phyloP scores from a whole-genome alignment of 2,888 invertebrate species.

The Romanomermis culicivorax region DNA sequence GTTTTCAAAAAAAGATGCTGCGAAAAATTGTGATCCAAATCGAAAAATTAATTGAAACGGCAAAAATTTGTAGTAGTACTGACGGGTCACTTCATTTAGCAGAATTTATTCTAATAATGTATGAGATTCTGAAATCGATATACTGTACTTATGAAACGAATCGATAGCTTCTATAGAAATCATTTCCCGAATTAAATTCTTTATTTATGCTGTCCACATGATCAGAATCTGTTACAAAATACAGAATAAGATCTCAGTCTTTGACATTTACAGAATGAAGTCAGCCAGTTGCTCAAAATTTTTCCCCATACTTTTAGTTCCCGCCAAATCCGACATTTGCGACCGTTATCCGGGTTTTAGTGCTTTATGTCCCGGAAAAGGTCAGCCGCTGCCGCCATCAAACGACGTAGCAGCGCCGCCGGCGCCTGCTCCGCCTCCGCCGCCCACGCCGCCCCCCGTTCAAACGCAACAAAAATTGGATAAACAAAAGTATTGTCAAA shows the following conservation, averaged over 20 bases:
- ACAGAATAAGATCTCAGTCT: neutral
- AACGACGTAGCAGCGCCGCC: neutral
- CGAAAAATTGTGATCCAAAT: no score
- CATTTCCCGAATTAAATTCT: no score
- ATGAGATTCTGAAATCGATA: neutral
- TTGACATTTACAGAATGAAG: no score
- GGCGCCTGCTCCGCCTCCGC: neutral
- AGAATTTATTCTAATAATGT: neutral
- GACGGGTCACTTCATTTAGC: neutral
- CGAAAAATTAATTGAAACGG: no score
- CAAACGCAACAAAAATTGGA: neutral
- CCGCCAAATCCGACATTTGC: neutral
- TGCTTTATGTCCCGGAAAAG: neutral
- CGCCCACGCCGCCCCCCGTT: neutral
- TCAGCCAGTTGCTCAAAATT: no score
- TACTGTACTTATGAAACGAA: no score
- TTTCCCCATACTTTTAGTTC: no score
- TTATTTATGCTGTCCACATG: no score
- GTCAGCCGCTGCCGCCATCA: neutral
- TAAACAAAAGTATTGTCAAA: neutral
- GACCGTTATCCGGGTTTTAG: neutral
- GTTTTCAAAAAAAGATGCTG: neutral
- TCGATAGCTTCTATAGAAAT: no score
- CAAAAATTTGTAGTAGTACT: neutral
- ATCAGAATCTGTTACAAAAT: no score